Evolutionary conservation across 2,113 vertebrate genomes (phyloP).

Genomic region (Ginglymostoma cirratum): DNA sequence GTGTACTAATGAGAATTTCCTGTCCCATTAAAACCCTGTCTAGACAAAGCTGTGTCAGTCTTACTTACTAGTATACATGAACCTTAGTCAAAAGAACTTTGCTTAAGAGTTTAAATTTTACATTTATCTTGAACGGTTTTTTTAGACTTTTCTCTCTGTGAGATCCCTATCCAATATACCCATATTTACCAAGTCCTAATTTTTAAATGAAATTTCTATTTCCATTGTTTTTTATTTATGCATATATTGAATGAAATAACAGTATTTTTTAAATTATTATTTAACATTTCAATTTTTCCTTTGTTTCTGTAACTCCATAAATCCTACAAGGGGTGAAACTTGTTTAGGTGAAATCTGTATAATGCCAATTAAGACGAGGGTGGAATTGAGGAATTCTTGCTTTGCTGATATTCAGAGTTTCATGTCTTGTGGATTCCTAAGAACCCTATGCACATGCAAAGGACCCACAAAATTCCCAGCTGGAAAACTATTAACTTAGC

Average conservation of each 20-base stretch:
- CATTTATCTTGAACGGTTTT: not conserved
- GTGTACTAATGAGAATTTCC: constrained; percentile 35
- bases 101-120: constrained; percentile 3
- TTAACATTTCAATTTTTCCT: not conserved
- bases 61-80: not conserved
- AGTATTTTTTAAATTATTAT: not conserved
- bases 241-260: not conserved
- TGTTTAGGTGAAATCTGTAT: not conserved
- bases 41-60: constrained; percentile 32
- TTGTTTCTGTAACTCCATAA: not conserved
- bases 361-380: not conserved
- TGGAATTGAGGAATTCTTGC: not conserved
- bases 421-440: not conserved
- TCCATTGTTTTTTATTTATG: not conserved
- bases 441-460: not conserved
- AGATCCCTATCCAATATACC: not conserved
- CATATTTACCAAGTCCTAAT: not conserved
- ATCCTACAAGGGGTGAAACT: not conserved
- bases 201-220: not conserved
- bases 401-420: not conserved
- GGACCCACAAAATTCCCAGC: not conserved
- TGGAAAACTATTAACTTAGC: not conserved
- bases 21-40: constrained; percentile 21
- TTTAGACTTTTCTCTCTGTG: not conserved
- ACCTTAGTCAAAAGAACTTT: not conserved